phyloP scores from a whole-genome alignment of 2,888 invertebrate species.

The Sphaerophoria rueppellii region DNA sequence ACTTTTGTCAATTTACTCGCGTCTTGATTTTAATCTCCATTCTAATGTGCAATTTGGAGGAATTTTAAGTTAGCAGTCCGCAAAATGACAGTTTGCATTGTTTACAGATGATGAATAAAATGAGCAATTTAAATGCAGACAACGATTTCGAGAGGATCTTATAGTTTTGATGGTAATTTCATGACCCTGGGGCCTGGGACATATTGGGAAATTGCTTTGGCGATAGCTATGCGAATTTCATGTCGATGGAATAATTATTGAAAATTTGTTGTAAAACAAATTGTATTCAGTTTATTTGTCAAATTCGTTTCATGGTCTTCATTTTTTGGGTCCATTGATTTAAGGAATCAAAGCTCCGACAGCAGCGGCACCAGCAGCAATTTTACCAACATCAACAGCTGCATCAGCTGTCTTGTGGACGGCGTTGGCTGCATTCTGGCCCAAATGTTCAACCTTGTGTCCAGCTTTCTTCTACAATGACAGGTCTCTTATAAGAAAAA shows the following conservation, averaged over 20 bases:
- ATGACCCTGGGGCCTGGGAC: slow-evolving; percentile 11
- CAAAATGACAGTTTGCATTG: slow-evolving; percentile 33
- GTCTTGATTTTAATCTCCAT: slow-evolving; percentile 62
- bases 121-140: slow-evolving; percentile 70
- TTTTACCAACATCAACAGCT: slow-evolving; percentile 39
- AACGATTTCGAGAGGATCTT: slow-evolving; percentile 36
- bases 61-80: slow-evolving; percentile 13
- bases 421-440: slow-evolving; percentile 41
- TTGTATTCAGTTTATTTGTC: too few relatives aligned
- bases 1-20: slow-evolving; percentile 55
- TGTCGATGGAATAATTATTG: too few relatives aligned
- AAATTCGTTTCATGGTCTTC: too few relatives aligned
- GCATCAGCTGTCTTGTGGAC: slow-evolving; percentile 40
- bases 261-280: too few relatives aligned
- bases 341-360: slow-evolving; percentile 2
- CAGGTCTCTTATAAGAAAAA: too few relatives aligned
- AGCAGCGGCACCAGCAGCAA: slow-evolving; percentile 25
- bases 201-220: neutral
- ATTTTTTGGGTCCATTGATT: too few relatives aligned
- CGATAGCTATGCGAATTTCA: neutral
- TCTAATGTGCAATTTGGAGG: slow-evolving; percentile 50
- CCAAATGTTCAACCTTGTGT: slow-evolving; percentile 43
- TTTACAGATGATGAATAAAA: slow-evolving; percentile 44
- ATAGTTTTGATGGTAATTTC: slow-evolving; percentile 59
- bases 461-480: slow-evolving; percentile 4